A percentile compares a stretch with the other conserved stretches of the same genome.
Evolutionary conservation across 2,113 vertebrate species (phyloP).

Genomic region (Bucco capensis): DNA sequence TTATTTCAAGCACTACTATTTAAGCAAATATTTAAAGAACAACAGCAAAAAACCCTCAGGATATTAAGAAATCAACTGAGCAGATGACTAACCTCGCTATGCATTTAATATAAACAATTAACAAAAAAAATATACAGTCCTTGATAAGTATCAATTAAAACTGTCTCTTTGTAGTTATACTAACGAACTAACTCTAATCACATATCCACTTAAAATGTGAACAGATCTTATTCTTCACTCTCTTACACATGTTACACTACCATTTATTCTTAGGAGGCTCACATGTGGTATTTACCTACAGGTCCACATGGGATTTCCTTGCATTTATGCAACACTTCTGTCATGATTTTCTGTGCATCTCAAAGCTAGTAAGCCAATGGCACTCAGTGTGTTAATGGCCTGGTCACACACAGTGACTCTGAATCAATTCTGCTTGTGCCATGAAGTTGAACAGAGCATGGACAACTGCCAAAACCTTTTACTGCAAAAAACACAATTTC

Average conservation of each 20-base stretch:
- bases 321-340: neutral
- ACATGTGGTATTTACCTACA: neutral
- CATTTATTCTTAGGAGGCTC: neutral
- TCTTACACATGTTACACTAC: neutral
- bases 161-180: neutral
- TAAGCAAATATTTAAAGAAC: slow-evolving; percentile 40
- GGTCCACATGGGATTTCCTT: neutral
- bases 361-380: neutral
- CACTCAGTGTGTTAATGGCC: neutral
- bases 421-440: neutral
- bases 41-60: slow-evolving; percentile 28
- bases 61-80: slow-evolving; percentile 42
- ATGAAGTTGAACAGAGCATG: neutral
- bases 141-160: slow-evolving; percentile 15
- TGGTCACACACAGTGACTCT: neutral
- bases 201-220: neutral
- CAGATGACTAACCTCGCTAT: slow-evolving; percentile 36
- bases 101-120: slow-evolving; percentile 50
- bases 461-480: neutral
- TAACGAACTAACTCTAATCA: neutral
- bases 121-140: slow-evolving; percentile 15
- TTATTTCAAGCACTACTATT: slow-evolving; percentile 10
- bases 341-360: neutral
- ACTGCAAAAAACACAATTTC: neutral
- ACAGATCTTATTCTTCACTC: neutral